Evolutionary conservation across 2,797 vertebrate genomes (phyloP).

Genomic region (Zalophus californianus): DNA sequence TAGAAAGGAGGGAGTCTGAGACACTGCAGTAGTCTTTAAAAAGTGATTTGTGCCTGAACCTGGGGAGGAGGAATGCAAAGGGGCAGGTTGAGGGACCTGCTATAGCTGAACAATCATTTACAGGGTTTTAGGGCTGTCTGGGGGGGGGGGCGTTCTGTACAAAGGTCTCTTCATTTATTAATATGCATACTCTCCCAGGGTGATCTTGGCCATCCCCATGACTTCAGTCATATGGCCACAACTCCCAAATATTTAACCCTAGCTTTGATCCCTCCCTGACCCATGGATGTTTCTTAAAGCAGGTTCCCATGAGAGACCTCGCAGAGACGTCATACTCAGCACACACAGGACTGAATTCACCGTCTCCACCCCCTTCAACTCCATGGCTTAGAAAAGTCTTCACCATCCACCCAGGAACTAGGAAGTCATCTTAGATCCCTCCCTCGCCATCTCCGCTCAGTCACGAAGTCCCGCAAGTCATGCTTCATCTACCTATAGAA

Average conservation of each 20-base stretch:
- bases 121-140: too few species aligned
- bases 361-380: not conserved
- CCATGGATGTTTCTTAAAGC: not conserved
- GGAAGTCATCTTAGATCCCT: not conserved
- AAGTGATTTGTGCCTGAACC: not conserved
- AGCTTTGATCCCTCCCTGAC: not conserved
- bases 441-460: not conserved
- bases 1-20: not conserved
- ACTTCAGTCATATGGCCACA: not conserved
- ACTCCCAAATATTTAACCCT: not conserved
- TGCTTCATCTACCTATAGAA: accelerated
- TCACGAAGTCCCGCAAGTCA: not conserved
- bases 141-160: not conserved
- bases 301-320: not conserved
- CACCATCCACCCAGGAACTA: not conserved
- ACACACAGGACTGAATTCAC: not conserved
- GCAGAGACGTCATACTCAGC: not conserved
- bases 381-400: not conserved
- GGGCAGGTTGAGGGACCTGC: not conserved
- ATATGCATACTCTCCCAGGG: too few species aligned
- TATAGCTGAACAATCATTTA: not conserved
- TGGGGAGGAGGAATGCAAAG: not conserved
- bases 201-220: not conserved
- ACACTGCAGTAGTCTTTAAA: not conserved
- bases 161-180: not conserved